These are phyloP conservation scores for Trachelus iudaicus DNA, from an alignment of 2,888 invertebrate genomes.

Conservation along the genomic window DNA sequence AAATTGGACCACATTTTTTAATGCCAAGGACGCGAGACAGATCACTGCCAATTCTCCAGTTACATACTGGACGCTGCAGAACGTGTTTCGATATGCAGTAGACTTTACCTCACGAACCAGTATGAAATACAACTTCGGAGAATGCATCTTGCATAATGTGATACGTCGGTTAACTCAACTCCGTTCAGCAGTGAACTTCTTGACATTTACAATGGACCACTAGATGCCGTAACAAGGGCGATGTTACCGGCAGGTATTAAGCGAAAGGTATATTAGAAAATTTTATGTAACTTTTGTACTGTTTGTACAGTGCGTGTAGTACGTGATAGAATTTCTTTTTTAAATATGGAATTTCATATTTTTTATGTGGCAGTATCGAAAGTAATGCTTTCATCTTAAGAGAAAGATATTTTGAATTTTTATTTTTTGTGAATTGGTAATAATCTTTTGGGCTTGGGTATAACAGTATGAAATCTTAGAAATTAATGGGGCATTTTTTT, in stretches of 20 bases:
- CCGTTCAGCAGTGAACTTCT: constrained; percentile 14
- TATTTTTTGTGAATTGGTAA: too few relatives aligned
- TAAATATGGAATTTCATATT: too few relatives aligned
- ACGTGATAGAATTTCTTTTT: too few relatives aligned
- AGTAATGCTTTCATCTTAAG: neutral
- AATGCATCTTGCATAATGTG: neutral
- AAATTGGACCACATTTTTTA: neutral
- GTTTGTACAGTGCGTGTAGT: neutral
- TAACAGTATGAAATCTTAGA: neutral
- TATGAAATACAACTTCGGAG: neutral
- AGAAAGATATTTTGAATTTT: too few relatives aligned
- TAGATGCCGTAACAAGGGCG: constrained; percentile 1
- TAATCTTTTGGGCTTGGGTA: neutral
- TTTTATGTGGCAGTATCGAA: neutral
- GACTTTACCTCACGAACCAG: neutral
- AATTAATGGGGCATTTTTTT: neutral
- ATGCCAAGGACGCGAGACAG: neutral
- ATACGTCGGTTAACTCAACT: neutral
- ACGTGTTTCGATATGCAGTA: neutral
- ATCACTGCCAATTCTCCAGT: neutral
- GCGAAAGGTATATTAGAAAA: neutral
- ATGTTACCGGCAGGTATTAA: constrained; percentile 13
- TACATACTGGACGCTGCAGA: neutral
- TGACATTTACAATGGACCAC: constrained; percentile 19
- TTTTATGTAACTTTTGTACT: neutral